Evolutionary conservation across 2,113 vertebrate species (phyloP).

Genomic region (Laticauda colubrina): DNA sequence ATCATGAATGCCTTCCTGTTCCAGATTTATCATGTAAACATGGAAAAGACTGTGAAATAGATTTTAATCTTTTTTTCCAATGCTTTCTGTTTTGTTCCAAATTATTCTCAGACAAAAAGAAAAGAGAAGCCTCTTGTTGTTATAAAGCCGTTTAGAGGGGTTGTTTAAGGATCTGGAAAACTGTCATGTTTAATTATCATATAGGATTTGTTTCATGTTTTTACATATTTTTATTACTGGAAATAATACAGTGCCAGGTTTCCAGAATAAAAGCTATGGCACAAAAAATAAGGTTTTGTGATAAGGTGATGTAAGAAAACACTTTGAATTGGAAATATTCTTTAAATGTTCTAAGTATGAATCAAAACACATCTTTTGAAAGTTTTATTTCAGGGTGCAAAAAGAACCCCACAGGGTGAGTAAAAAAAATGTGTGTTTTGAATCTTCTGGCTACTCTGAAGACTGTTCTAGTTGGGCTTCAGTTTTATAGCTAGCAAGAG

Average conservation of each 20-base stretch:
- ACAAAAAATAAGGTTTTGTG: slow-evolving; percentile 56
- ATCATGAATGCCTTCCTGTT: neutral
- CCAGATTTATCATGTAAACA: neutral
- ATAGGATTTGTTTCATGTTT: slow-evolving; percentile 55
- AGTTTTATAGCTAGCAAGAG: neutral
- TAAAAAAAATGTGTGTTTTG: neutral
- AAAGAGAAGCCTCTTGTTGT: neutral
- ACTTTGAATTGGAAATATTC: neutral
- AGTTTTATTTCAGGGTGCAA: neutral
- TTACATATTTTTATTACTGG: neutral
- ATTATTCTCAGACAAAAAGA: neutral
- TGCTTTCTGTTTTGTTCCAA: neutral
- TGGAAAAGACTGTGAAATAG: rapidly evolving
- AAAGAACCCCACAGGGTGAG: neutral
- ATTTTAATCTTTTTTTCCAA: rapidly evolving
- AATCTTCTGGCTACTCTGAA: neutral
- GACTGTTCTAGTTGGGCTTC: neutral
- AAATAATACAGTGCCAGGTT: slow-evolving; percentile 52
- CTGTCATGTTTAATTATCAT: slow-evolving; percentile 44
- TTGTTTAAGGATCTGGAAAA: neutral
- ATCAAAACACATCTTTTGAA: neutral
- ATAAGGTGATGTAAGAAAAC: neutral
- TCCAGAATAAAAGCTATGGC: slow-evolving; percentile 55
- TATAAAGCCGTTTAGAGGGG: slow-evolving; percentile 21
- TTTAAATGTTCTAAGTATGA: neutral